These are phyloP conservation scores for Halichoeres trimaculatus DNA, from an alignment of 2,113 vertebrate species.

Conservation along the genomic window DNA sequence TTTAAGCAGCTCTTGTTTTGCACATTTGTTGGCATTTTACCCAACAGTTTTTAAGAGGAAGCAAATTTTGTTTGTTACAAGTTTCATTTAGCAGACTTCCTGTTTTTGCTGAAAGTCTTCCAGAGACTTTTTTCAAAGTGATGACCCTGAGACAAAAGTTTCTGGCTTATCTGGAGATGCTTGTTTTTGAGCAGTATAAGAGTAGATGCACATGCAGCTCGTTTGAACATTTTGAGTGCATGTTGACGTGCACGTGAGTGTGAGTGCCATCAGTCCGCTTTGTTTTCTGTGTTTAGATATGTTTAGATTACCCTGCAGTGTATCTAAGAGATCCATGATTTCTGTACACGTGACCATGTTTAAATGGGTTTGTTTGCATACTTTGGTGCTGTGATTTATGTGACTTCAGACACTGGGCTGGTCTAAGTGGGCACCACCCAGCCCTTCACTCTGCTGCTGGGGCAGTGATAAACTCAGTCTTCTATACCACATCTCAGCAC, in stretches of 20 bases:
- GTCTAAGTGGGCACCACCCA: conserved; percentile 4
- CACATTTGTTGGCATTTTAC: conserved; percentile 31
- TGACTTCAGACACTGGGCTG: conserved; percentile 2
- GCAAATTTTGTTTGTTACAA: conserved; percentile 50
- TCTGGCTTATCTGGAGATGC: not conserved
- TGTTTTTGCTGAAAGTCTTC: conserved; percentile 48
- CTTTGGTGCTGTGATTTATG: not conserved
- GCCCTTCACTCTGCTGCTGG: conserved; percentile 4
- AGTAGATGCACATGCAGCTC: not conserved
- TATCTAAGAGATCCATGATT: no score
- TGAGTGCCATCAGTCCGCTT: not conserved
- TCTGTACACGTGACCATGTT: no score
- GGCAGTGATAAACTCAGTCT: conserved; percentile 30
- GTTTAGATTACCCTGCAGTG: not conserved
- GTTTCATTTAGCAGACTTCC: conserved; percentile 60
- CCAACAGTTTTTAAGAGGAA: conserved; percentile 51
- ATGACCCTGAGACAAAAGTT: conserved; percentile 12
- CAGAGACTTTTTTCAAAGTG: not conserved
- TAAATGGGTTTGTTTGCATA: not conserved
- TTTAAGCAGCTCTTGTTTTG: not conserved
- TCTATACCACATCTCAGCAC: not conserved
- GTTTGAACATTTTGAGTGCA: not conserved
- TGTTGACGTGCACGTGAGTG: not conserved
- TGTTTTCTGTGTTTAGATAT: not conserved
- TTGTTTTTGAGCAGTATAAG: not conserved